Conservation (phyloP, 1,140 invertebrate species). For the Luehdorfia chinensis region DNA sequence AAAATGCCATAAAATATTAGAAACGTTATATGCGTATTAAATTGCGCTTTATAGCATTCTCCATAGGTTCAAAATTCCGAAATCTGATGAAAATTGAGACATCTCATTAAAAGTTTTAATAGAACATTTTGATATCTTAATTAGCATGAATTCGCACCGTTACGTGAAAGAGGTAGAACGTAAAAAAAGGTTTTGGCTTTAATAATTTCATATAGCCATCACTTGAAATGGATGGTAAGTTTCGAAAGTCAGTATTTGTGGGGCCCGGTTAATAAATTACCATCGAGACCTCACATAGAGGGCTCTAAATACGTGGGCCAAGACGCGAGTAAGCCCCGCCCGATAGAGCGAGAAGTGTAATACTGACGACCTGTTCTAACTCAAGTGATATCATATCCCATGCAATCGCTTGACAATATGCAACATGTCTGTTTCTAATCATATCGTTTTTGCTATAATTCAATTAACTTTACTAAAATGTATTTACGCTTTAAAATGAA, state of each 20-base stretch:
- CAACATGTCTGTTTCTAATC: not conserved
- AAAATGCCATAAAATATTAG: too few relatives aligned
- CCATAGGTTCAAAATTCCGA: too few relatives aligned
- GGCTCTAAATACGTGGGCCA: slow-evolving; percentile 56
- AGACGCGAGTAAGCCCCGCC: slow-evolving; percentile 41
- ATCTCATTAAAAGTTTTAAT: too few relatives aligned
- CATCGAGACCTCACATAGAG: slow-evolving; percentile 63
- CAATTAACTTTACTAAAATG: too few relatives aligned
- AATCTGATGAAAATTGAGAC: too few relatives aligned
- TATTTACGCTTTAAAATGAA: too few relatives aligned
- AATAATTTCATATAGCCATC: slow-evolving; percentile 49
- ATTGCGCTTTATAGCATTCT: too few relatives aligned
- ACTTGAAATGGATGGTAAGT: slow-evolving; percentile 36
- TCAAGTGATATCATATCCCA: slow-evolving; percentile 13
- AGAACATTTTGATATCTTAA: slow-evolving; percentile 35
- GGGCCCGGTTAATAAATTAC: slow-evolving; percentile 63
- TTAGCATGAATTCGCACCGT: slow-evolving; percentile 51
- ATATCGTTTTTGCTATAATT: not conserved
- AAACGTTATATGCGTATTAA: too few relatives aligned
- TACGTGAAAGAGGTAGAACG: slow-evolving; percentile 18
- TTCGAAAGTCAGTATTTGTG: slow-evolving; percentile 59
- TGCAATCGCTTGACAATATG: slow-evolving; percentile 9
- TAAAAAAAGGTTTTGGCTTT: slow-evolving; percentile 18
- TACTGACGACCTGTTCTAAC: slow-evolving; percentile 13
- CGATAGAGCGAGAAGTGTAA: slow-evolving; percentile 28